Base-by-base conservation (phyloP, 1,140 invertebrate species). In the Dendrolimus punctatus region DNA sequence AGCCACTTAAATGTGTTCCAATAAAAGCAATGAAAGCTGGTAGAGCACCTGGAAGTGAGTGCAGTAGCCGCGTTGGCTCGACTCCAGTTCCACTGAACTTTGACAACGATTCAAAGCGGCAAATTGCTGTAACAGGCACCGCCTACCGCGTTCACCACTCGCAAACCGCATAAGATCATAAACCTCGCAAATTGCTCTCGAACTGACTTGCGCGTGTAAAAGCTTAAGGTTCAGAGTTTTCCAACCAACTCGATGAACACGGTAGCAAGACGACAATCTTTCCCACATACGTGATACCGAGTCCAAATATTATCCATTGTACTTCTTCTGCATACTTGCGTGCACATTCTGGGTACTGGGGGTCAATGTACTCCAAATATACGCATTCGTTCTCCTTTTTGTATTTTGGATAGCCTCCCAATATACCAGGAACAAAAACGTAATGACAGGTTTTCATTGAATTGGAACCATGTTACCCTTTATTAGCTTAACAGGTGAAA, bases 1-100 rank as follows among this genome's bases (percentile, higher is more conserved):
- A 62, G 43, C 58, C 57, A 47, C 60, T 55, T 49, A 49, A 51
- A 56, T 56, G 40, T 55, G 52, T 56, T 53, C 55, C 55, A 64
- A 68, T 64, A 69, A 72, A 65, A 71, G 53, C 51, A 67, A 72
- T 66, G 57, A 66, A 65, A 72, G 55, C 39, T 23, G 23, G 54
- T 53, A 53, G 63, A 69, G 60, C 76, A 80, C 76, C 77, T 82
- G 77, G 74, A 81, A 82, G 76, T 79, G 64, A 56, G 58, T 57
- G 61, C 58, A 49, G 46, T 68, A 76, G 66, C 66, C 68, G 67
- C 61, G 49, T 81, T 85, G 81, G 81, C 79, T 62, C 45, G 43
- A 36, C 64, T 81, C 79, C 79, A 85, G 81, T 69, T 73, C 81
- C 59, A 85, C 74, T 85, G 81, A 82, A 85, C 81, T 85, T 81